phyloP scores from a whole-genome alignment of 1,140 invertebrate genomes.

The Cydia pomonella region DNA sequence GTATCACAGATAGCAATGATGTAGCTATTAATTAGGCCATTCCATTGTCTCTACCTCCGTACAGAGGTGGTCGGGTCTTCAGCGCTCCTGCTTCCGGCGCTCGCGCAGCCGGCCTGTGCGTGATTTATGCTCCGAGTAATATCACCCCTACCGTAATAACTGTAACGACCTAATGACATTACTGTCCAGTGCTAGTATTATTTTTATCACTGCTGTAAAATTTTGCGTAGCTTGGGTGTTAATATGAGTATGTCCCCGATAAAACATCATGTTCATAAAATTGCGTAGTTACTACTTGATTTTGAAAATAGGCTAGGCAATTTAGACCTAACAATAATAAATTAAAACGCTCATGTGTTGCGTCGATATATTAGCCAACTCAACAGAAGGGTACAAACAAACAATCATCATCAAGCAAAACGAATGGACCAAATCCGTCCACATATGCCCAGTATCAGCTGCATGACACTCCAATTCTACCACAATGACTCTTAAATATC shows the following conservation, averaged over 20 bases:
- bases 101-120: slow-evolving; percentile 58
- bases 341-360: slow-evolving; percentile 1
- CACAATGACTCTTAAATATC: slow-evolving; percentile 73
- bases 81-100: slow-evolving; percentile 61
- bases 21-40: background rate
- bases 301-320: background rate
- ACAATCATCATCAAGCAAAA: slow-evolving; percentile 25
- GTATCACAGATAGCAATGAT: background rate
- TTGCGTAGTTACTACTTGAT: background rate
- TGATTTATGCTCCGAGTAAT: slow-evolving; percentile 77
- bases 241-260: too few relatives aligned
- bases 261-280: background rate
- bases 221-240: too few relatives aligned
- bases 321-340: background rate
- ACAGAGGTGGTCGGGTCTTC: slow-evolving; percentile 51
- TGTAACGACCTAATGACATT: slow-evolving; percentile 8
- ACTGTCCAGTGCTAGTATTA: background rate
- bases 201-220: background rate
- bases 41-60: slow-evolving; percentile 13
- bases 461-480: slow-evolving; percentile 51
- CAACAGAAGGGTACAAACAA: slow-evolving; percentile 26
- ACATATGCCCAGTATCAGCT: slow-evolving; percentile 48
- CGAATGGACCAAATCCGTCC: slow-evolving; percentile 37
- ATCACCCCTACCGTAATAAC: slow-evolving; percentile 41
- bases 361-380: background rate